Percentiles rank a stretch among this genome's conserved stretches.
Conservation (phyloP, 2,113 vertebrate genomes). For the Poeciliopsis prolifica region DNA sequence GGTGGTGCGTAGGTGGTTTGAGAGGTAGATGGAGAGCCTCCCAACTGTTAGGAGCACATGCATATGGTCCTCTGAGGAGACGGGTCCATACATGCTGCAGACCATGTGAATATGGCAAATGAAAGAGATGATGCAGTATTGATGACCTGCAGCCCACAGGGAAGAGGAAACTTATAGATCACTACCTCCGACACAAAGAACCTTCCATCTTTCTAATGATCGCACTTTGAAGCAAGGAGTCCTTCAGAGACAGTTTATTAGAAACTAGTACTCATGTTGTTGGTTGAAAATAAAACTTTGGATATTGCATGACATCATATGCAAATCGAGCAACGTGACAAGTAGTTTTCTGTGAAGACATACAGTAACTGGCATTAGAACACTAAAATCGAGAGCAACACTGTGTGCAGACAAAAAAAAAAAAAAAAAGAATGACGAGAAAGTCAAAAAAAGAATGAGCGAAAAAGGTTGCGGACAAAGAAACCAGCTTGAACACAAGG, state of each 20-base stretch:
- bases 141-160: constrained; percentile 64
- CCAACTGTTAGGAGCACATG: constrained; percentile 32
- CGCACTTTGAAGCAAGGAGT: constrained; percentile 16
- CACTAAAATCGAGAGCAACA: constrained; percentile 8
- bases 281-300: neutral
- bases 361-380: neutral
- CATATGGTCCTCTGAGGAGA: constrained; percentile 51
- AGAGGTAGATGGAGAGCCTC: constrained; percentile 37
- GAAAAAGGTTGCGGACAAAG: constrained; percentile 59
- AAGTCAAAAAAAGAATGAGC: constrained; percentile 15
- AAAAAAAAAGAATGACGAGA: constrained; percentile 31
- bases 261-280: neutral
- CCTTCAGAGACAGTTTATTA: constrained; percentile 14
- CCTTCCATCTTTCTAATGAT: constrained; percentile 49
- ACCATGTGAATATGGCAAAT: constrained; percentile 57
- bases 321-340: constrained; percentile 3
- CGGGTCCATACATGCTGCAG: constrained; percentile 41
- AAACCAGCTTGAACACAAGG: constrained; percentile 53
- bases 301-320: neutral
- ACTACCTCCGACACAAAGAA: constrained; percentile 61
- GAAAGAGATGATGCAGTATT: constrained; percentile 65
- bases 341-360: constrained; percentile 15
- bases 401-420: constrained; percentile 4
- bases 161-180: constrained; percentile 65
- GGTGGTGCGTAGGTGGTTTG: constrained; percentile 47